Base-by-base conservation (phyloP, 2,797 vertebrate genomes). In the Paedocypris micromegethes region DNA sequence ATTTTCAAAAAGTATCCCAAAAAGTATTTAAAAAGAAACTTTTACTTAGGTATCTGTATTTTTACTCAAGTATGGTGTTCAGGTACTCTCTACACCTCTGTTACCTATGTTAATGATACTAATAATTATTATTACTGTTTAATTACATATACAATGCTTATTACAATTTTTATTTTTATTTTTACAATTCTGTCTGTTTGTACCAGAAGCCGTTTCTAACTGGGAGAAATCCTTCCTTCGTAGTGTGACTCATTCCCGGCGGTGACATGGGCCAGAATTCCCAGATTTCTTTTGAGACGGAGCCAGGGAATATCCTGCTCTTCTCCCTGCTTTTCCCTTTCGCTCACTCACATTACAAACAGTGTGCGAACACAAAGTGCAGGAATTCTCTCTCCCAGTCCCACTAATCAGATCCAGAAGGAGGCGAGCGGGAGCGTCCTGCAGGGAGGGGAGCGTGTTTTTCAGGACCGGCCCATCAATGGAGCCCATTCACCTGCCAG, bases 221-320 rank as follows among this genome's bases (percentile, higher is more conserved):
- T 84, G 86, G 84, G 89, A 88, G 90, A 91, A 88, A 84, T 84
- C 88, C 83, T 86, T 91, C 90, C 90, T 92, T 91, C 92, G 85
- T 80, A 90, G 83, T 6, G 82, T 91, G 90, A 92, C 90, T 91
- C 88, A 89, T 90, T 88, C 89, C 90, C 85, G 85, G 81, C 79
- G 86, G 83, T 82, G 87, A 87, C 86, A 89, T 72, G 83, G 87
- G 86, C 84, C 86, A 23, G 86, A 88, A 90, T 92, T 92, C 88
- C 67, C 56, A 85, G 89, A 89, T 86, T 69, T 75, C 74, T 89
- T 85, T 87, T 81, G 85, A 86, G 85, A 86, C 86, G 87, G 87
- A 88, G 84, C 88, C 85, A 87, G 83, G 86, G 65, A 83, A 85
- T 81, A 82, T 83, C 85, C 84, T 85, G 81, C 80, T 79, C 86